Evolutionary conservation across 2,888 invertebrate species (phyloP).

Genomic region (Sinopyrophorus schimmeli): DNA sequence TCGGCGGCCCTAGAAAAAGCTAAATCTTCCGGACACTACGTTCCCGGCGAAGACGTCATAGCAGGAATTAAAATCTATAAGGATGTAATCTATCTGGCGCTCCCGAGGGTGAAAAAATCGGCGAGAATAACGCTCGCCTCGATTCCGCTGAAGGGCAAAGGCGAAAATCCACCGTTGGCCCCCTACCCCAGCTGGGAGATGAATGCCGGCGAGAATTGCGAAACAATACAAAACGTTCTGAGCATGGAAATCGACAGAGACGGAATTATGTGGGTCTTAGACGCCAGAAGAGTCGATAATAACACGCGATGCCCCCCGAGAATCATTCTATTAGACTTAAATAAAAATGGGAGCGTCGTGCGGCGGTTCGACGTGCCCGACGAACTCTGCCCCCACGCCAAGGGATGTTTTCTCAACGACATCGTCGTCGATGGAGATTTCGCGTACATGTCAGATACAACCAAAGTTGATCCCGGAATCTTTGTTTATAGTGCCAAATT

Average conservation of each 20-base stretch:
- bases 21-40: conserved; percentile 60
- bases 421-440: conserved; percentile 66
- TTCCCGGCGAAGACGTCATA: conserved; percentile 66
- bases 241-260: conserved; percentile 70
- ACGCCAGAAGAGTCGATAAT: conserved; percentile 63
- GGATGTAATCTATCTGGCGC: conserved; percentile 62
- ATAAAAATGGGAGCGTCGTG: conserved; percentile 60
- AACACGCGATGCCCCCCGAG: conserved; percentile 65
- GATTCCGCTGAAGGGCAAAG: conserved; percentile 54
- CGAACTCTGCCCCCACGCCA: conserved; percentile 59
- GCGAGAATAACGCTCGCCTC: conserved; percentile 68
- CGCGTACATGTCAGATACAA: conserved; percentile 70
- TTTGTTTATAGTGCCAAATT: conserved; percentile 66
- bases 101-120: conserved; percentile 61
- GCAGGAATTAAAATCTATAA: conserved; percentile 69
- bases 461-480: conserved; percentile 66
- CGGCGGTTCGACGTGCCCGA: conserved; percentile 62
- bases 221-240: conserved; percentile 69
- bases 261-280: conserved; percentile 68
- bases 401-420: conserved; percentile 65
- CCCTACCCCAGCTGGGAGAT: conserved; percentile 71
- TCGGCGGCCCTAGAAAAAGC: conserved; percentile 59
- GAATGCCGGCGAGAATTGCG: conserved; percentile 66
- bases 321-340: conserved; percentile 66
- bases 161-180: conserved; percentile 60